Base-by-base conservation (phyloP, 2,888 invertebrate species). In the Papilio demoleus region DNA sequence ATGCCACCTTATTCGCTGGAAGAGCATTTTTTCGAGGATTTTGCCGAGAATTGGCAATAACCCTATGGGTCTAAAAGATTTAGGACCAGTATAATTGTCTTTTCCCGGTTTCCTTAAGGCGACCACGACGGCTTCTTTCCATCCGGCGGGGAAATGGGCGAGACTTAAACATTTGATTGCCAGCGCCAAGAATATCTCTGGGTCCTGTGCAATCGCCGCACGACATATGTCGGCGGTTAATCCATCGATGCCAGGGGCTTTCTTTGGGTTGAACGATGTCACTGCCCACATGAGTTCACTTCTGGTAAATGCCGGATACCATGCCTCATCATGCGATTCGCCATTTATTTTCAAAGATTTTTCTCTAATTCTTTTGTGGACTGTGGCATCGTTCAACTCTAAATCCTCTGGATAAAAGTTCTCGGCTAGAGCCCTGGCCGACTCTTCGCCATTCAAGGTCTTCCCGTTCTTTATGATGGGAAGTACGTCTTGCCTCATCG, bases 1-100 rank as follows among this genome's bases (percentile, higher is more conserved):
- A 17, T 68, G 50, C 64, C 65, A 60, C 14, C 24, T 27, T 11
- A 68, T 11, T 19, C 68, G 38, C 14, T 31, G 9, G 11, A 65
- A 9, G n/a, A 68, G 14, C n/a, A 68, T 27, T 27, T 68, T 68
- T 27, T 68, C 68, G 0, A 68, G 5, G 4, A 68, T 53, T 12
- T 68, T 67, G 8, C 67, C 62, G 19, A 62, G 27, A 8, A 67
- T 31, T 3, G 61, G 17, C 50, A 47, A 1, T 1, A 45, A 9
- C 2, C 45, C 45, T 19, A 19, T 45, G 45, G 45, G 45, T 6
- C 19, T 14, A 4, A 14, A 40, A 5, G 40, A 14, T n/a, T 45
- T 45, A 3, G 45, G 45, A 8, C 19, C 1, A 0, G 45, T 45
- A 9, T 45, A 45, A 9, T 45, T n/a, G 1, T 17, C 19, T 9